phyloP scores from a whole-genome alignment of 2,888 invertebrate species.

The Psylliodes chrysocephalus region DNA sequence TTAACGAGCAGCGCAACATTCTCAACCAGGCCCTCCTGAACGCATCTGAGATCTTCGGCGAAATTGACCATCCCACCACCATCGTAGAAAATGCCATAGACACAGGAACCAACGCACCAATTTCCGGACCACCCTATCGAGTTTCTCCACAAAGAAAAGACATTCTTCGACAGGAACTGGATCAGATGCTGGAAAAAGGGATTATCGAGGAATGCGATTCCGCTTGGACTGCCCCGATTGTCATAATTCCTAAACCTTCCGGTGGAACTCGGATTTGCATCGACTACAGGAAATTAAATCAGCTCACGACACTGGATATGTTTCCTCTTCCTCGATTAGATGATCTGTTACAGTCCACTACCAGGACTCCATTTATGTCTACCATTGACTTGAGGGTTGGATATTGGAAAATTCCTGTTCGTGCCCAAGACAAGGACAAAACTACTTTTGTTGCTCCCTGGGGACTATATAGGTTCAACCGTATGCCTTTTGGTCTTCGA shows the following conservation, averaged over 20 bases:
- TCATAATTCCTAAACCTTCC: slow-evolving; percentile 55
- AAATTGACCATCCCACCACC: slow-evolving; percentile 46
- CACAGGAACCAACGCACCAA: slow-evolving; percentile 35
- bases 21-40: background rate
- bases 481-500: too few species aligned
- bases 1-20: background rate
- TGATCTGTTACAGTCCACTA: slow-evolving; percentile 37
- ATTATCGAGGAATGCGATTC: slow-evolving; percentile 58
- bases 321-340: slow-evolving; percentile 41
- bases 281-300: slow-evolving; percentile 37
- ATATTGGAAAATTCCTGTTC: slow-evolving; percentile 18
- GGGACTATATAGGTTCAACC: slow-evolving; percentile 41
- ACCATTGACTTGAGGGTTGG: slow-evolving; percentile 17
- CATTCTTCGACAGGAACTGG: slow-evolving; percentile 46
- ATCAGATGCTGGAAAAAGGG: slow-evolving; percentile 50
- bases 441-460: slow-evolving; percentile 47
- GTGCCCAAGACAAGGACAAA: slow-evolving; percentile 7
- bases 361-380: slow-evolving; percentile 1
- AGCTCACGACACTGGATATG: slow-evolving; percentile 31
- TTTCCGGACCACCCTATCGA: slow-evolving; percentile 53
- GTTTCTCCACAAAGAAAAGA: slow-evolving; percentile 47
- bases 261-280: slow-evolving; percentile 31
- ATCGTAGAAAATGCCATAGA: slow-evolving; percentile 32
- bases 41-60: background rate
- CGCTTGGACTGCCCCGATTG: slow-evolving; percentile 55